These are phyloP conservation scores for Ophion slaviceki DNA, from an alignment of 2,888 invertebrate species.

Conservation along the genomic window DNA sequence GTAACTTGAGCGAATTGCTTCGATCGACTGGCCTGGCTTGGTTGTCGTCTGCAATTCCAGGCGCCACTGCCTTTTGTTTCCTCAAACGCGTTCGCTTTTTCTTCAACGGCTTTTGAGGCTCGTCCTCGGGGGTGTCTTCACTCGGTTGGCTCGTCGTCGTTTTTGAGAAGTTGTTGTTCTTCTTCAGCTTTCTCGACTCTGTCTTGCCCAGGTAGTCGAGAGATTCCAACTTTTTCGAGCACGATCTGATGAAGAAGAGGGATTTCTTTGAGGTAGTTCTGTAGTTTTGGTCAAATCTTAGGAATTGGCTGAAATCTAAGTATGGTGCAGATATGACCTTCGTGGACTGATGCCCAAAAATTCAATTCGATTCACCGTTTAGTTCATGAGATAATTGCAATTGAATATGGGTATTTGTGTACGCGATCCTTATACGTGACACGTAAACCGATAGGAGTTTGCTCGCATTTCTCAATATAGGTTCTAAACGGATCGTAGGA, in stretches of 20 bases:
- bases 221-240: constrained; percentile 87
- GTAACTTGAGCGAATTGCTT: constrained; percentile 76
- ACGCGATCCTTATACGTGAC: too few species aligned
- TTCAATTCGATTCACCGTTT: too few species aligned
- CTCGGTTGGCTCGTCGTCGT: constrained; percentile 67
- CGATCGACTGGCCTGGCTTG: constrained; percentile 68
- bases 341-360: too few species aligned
- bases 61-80: constrained; percentile 73
- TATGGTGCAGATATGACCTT: too few species aligned
- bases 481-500: too few species aligned
- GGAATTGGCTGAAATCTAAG: too few species aligned
- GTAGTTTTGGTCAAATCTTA: too few species aligned
- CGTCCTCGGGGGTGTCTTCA: constrained; percentile 71
- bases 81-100: constrained; percentile 76
- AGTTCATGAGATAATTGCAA: too few species aligned
- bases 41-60: constrained; percentile 61
- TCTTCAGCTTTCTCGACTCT: constrained; percentile 72
- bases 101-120: constrained; percentile 73
- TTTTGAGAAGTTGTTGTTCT: constrained; percentile 69
- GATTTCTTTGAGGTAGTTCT: background rate
- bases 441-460: too few species aligned
- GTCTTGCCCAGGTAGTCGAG: constrained; percentile 70
- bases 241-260: constrained; percentile 84
- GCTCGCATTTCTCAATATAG: too few species aligned
- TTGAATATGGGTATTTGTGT: too few species aligned